Base-by-base conservation (phyloP, 1,140 invertebrate species). In the Diorhabda elongata region DNA sequence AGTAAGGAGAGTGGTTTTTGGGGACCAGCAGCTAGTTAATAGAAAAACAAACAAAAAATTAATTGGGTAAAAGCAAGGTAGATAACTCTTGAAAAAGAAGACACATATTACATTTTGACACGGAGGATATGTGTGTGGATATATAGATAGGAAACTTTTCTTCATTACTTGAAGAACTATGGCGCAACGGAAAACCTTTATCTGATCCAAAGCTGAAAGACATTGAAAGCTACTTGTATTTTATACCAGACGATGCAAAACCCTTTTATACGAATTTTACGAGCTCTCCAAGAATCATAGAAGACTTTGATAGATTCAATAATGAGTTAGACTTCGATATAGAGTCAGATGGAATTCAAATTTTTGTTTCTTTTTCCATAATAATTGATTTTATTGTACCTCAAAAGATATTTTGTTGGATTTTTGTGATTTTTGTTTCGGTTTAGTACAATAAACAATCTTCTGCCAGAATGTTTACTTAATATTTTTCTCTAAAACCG, bases 41-140 rank as follows among this genome's bases (percentile, higher is more conserved):
- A 69, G 71, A 66, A 72, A 72, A 64, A 57, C 3, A 68, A 61
- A 5, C 11, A 66, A 26, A 69, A 72, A 62, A 69, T 72, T 45
- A 69, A 69, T 52, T 72, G 71, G 59, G 41, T 72, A 6, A 69
- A 67, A 42, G 42, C 67, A 9, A 67, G 65, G 58, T 42, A 69
- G n/a, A 72, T 72, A 26, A 61, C 60, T 58, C 57, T 69, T 3
- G 44, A 52, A 44, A 72, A 72, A 66, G 59, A 66, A 61, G 26
- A 69, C 45, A 67, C 67, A 9, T 65, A 42, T 69, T 11, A 41
- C 41, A 45, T 71, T 45, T 58, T 59, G 26, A 26, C 26, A 65
- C 65, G 43, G 69, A 63, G 43, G 5, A 9, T 42, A 47, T 26
- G 42, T 11, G 41, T 66, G 66, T 70, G 47, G 64, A 62, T 43